Conservation (phyloP, 2,888 invertebrate genomes). For the Gasteruption jaculator region DNA sequence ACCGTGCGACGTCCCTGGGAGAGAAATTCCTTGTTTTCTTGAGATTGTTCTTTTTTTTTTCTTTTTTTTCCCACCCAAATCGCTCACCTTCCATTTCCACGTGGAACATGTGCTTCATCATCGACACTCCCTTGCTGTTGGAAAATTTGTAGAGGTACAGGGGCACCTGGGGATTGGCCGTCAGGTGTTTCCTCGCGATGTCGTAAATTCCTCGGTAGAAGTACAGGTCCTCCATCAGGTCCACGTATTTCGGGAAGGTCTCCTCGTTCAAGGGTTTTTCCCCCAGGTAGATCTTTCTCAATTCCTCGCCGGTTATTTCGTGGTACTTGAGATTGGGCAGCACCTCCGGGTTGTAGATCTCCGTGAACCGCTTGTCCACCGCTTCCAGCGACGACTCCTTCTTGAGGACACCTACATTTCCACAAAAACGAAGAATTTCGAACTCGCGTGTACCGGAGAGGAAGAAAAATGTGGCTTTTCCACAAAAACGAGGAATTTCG, state of each 20-base stretch:
- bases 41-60: slow-evolving; percentile 1
- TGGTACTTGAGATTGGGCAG: slow-evolving; percentile 1
- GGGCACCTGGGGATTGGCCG: slow-evolving; percentile 4
- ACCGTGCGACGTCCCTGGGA: slow-evolving; percentile 28
- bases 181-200: slow-evolving; percentile 26
- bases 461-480: not conserved
- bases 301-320: slow-evolving; percentile 21
- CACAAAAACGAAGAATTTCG: not conserved
- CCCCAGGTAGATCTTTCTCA: slow-evolving; percentile 34
- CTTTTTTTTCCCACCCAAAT: not conserved
- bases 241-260: slow-evolving; percentile 20
- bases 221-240: slow-evolving; percentile 27
- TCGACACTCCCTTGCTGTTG: slow-evolving; percentile 27
- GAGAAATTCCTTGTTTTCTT: slow-evolving; percentile 2
- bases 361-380: slow-evolving; percentile 23
- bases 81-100: slow-evolving; percentile 29
- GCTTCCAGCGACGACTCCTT: slow-evolving; percentile 12
- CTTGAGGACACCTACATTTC: slow-evolving; percentile 17
- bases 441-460: not conserved
- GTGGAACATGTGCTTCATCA: slow-evolving; percentile 21
- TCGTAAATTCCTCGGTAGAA: slow-evolving; percentile 33
- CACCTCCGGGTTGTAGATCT: slow-evolving; percentile 7
- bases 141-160: slow-evolving; percentile 39
- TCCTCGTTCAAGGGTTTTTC: slow-evolving; percentile 22
- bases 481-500: not conserved